Conservation (phyloP, 2,113 vertebrate species). For the Brachyistius frenatus region DNA sequence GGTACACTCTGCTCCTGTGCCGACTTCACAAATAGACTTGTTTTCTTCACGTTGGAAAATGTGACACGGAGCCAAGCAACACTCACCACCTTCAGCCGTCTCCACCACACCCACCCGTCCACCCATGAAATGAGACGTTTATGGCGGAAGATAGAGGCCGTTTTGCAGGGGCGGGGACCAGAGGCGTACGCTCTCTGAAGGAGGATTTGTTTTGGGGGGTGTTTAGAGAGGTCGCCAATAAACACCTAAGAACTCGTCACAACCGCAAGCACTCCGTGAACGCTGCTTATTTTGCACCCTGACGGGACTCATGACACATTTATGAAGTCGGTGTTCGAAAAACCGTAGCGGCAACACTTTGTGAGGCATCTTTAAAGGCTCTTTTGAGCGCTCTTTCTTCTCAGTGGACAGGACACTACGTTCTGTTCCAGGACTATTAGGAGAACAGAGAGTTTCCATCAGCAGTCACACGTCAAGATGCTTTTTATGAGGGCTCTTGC, state of each 20-base stretch:
- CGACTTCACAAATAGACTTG: constrained; percentile 77
- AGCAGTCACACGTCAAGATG: constrained; percentile 62
- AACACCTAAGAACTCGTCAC: not conserved
- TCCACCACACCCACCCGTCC: constrained; percentile 64
- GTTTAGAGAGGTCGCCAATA: constrained; percentile 27
- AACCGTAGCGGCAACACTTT: not conserved
- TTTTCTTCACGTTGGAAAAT: constrained; percentile 81
- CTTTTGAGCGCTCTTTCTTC: not conserved
- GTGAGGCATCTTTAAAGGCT: constrained; percentile 27
- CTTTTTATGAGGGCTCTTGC: constrained; percentile 65
- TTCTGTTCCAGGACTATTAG: constrained; percentile 57
- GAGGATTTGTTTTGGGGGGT: constrained; percentile 15
- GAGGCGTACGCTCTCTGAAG: not conserved
- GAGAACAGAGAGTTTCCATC: constrained; percentile 74
- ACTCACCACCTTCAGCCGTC: constrained; percentile 32
- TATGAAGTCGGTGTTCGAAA: not conserved
- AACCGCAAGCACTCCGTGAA: not conserved
- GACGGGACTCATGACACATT: not conserved
- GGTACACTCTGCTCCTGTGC: constrained; percentile 78
- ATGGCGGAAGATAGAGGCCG: constrained; percentile 62
- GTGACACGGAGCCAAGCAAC: constrained; percentile 58
- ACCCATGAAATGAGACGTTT: constrained; percentile 64
- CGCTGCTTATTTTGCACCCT: not conserved
- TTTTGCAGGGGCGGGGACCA: constrained; percentile 41
- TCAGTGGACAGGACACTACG: constrained; percentile 43